Conservation (phyloP, 2,888 invertebrate genomes). For the Ptilodon capucinus region DNA sequence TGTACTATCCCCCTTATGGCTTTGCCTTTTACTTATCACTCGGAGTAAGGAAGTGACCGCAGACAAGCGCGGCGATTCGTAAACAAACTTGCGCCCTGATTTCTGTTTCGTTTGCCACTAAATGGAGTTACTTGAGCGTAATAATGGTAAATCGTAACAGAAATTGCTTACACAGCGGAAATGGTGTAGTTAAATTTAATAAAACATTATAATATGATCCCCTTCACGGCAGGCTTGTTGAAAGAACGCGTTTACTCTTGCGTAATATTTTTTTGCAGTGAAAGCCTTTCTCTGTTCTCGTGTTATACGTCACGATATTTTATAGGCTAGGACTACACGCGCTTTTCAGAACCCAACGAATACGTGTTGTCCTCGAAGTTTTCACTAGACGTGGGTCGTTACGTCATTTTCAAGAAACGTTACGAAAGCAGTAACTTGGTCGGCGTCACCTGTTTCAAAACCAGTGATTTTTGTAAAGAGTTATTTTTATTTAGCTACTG, state of each 20-base stretch:
- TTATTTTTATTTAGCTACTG: too few relatives aligned
- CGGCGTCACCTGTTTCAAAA: too few relatives aligned
- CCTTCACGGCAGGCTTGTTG: not conserved
- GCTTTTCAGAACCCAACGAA: not conserved
- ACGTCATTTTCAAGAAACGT: too few relatives aligned
- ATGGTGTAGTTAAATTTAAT: constrained; percentile 19
- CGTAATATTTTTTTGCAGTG: constrained; percentile 25
- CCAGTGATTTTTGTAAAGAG: too few relatives aligned
- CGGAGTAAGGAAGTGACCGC: constrained; percentile 27
- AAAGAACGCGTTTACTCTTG: constrained; percentile 7
- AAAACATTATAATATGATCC: constrained; percentile 3
- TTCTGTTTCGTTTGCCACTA: constrained; percentile 42
- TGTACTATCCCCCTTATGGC: not conserved
- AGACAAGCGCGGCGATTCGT: constrained; percentile 28
- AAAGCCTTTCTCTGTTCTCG: constrained; percentile 43
- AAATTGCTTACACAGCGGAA: constrained; percentile 35
- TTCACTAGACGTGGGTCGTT: too few relatives aligned
- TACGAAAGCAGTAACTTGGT: too few relatives aligned
- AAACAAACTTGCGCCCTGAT: constrained; percentile 31
- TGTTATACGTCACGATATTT: constrained; percentile 28
- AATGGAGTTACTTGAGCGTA: constrained; percentile 43
- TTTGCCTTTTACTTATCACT: constrained; percentile 33
- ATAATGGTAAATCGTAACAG: constrained; percentile 43
- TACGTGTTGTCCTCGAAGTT: not conserved
- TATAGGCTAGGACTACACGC: constrained; percentile 12